Base-by-base conservation (phyloP, 2,113 vertebrate genomes). In the Salvelinus sp. region DNA sequence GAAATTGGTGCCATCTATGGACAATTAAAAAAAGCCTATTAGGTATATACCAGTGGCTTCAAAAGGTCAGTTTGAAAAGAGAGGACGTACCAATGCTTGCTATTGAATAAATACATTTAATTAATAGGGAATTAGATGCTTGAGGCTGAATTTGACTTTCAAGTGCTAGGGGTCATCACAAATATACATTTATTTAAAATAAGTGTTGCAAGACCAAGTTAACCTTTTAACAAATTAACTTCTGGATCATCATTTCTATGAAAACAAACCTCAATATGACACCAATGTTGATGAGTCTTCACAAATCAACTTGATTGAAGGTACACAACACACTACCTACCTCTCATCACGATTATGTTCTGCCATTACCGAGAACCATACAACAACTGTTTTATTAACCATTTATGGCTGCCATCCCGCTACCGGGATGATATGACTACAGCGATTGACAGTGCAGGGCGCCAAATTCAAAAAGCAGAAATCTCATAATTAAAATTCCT, bases 81-180 rank as follows among this genome's bases (percentile, higher is more conserved):
- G 86, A 90, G 87, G 87, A 81, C 85, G 82, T 77, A 79, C 69
- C 79, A 74, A 83, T 81, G 89, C 83, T 84, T 70, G 89, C 80
- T 85, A 86, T 72, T 90, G 90, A 93, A 93, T 93, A 92, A 93
- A 91, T 93, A 82, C 90, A 93, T 92, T 78, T 91, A 86, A 92
- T 92, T 92, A 91, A 88, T 74, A 77, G 81, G 79, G 78, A 81
- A 88, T 88, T 88, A 88, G 64, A 83, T 86, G 87, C 88, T 83
- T 22, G 76, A 88, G 82, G 87, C 87, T 84, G 6, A 74, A 50
- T 82, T 69, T 90, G 87, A 79, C 88, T 89, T 92, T 87, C 86
- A 89, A 90, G 88, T 87, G 86, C 89, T 84, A 83, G 80, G 84
- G 84, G 86, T 89, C 76, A 86, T 90, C 87, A 92, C 92, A 87